A percentile compares a stretch with the other conserved stretches of the same genome.
phyloP scores from a whole-genome alignment of 2,888 invertebrate species.

The Scaptomyza caliginosa region DNA sequence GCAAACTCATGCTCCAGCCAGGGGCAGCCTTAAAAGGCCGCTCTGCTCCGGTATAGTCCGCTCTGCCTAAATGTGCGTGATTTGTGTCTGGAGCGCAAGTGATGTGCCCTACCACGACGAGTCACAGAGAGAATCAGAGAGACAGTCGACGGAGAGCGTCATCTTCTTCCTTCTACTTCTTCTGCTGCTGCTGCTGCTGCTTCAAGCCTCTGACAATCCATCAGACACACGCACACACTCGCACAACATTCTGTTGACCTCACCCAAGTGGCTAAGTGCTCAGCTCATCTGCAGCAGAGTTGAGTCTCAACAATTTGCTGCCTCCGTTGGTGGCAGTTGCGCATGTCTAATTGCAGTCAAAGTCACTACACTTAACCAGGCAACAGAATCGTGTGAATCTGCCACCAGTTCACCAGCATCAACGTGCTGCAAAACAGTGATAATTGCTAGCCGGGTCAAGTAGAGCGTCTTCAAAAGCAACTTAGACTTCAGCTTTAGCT shows the following conservation, averaged over 20 bases:
- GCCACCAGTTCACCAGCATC: slow-evolving; percentile 42
- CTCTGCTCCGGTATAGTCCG: slow-evolving; percentile 10
- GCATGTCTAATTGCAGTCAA: slow-evolving; percentile 76
- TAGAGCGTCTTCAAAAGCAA: slow-evolving; percentile 29
- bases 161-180: not conserved
- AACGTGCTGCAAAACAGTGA: slow-evolving; percentile 25
- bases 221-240: slow-evolving; percentile 49
- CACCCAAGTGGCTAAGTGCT: slow-evolving; percentile 32
- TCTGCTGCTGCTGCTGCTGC: too few species aligned
- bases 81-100: slow-evolving; percentile 61
- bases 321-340: slow-evolving; percentile 59
- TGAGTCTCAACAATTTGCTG: slow-evolving; percentile 2
- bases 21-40: slow-evolving; percentile 75
- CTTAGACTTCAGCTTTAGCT: slow-evolving; percentile 14
- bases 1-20: slow-evolving; percentile 68
- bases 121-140: slow-evolving; percentile 21
- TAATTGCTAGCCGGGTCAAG: slow-evolving; percentile 72
- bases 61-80: slow-evolving; percentile 66
- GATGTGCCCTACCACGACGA: slow-evolving; percentile 69
- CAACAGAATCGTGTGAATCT: slow-evolving; percentile 58
- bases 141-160: slow-evolving; percentile 32
- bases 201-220: slow-evolving; percentile 62
- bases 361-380: slow-evolving; percentile 42
- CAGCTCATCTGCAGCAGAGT: slow-evolving; percentile 3
- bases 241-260: slow-evolving; percentile 69